Percentiles rank a stretch among this genome's conserved stretches.
Conservation (phyloP, 2,888 invertebrate species). For the Lapara coniferarum region DNA sequence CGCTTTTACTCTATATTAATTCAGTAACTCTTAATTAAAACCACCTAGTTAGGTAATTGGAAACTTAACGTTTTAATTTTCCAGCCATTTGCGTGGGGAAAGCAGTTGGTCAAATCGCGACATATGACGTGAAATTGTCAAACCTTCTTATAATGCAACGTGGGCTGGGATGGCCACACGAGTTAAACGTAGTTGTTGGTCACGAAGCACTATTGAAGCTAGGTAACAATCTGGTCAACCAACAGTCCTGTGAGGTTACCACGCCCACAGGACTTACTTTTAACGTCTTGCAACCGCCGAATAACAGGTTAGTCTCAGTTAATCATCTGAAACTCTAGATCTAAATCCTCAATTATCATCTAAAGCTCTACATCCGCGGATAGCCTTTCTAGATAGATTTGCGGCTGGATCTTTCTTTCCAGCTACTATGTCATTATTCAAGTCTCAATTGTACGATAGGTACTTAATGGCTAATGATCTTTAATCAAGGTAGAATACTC, state of each 20-base stretch:
- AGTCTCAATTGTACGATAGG: too few species aligned
- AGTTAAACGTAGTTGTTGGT: conserved; percentile 57
- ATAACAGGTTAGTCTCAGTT: conserved; percentile 51
- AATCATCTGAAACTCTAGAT: too few species aligned
- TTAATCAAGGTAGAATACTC: too few species aligned
- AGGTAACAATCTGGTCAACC: conserved; percentile 46
- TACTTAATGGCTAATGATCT: too few species aligned
- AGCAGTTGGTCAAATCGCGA: conserved; percentile 37
- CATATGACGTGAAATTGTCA: conserved; percentile 49
- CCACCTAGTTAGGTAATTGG: too few species aligned
- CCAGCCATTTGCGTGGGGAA: conserved; percentile 29
- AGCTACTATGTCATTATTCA: too few species aligned
- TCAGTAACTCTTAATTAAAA: too few species aligned
- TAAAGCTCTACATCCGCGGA: neutral
- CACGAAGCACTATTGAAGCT: conserved; percentile 67
- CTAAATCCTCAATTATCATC: too few species aligned
- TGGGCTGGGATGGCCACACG: conserved; percentile 68
- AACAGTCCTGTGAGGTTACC: conserved; percentile 55
- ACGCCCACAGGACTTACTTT: conserved; percentile 60
- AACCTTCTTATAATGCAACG: conserved; percentile 63
- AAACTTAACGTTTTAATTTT: neutral
- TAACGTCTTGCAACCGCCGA: conserved; percentile 53
- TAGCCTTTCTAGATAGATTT: neutral
- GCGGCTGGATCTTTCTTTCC: too few species aligned
- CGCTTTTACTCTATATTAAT: too few species aligned